These are phyloP conservation scores for Ectropis crepuscularia DNA, from an alignment of 2,888 invertebrate species.

Conservation along the genomic window DNA sequence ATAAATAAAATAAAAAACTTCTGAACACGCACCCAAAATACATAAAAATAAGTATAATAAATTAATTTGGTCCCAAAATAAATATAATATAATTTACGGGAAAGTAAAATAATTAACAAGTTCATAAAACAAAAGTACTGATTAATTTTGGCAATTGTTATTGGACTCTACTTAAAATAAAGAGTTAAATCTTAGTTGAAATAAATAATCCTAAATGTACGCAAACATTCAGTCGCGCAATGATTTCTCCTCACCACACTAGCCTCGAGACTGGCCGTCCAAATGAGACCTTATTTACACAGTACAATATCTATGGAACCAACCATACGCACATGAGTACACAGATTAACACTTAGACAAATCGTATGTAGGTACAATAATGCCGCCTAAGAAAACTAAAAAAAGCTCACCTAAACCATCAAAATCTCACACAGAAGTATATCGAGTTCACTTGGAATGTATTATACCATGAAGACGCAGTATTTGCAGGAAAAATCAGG, in stretches of 20 bases:
- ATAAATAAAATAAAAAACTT: conserved; percentile 81
- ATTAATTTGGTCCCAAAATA: conserved; percentile 85
- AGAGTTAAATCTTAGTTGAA: conserved; percentile 74
- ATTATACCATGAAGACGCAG: conserved; percentile 60
- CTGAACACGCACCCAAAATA: conserved; percentile 79
- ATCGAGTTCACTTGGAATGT: conserved; percentile 78
- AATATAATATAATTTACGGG: conserved; percentile 76
- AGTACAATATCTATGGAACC: conserved; percentile 63
- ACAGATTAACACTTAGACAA: conserved; percentile 69
- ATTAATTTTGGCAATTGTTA: conserved; percentile 83
- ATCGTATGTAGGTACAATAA: conserved; percentile 58
- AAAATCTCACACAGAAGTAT: conserved; percentile 71
- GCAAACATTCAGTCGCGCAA: conserved; percentile 70
- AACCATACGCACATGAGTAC: conserved; percentile 67
- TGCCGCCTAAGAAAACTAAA: conserved; percentile 74
- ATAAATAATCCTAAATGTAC: conserved; percentile 78
- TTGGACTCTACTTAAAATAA: conserved; percentile 78
- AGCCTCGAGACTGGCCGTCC: conserved; percentile 52
- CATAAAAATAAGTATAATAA: conserved; percentile 79
- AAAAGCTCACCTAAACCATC: conserved; percentile 69
- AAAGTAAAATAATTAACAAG: conserved; percentile 75
- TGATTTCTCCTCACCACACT: conserved; percentile 60
- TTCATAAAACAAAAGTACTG: conserved; percentile 75
- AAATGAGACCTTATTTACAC: conserved; percentile 72
- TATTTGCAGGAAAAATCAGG: conserved; percentile 62